Base-by-base conservation (phyloP, 2,888 invertebrate genomes). In the Lasioglossum pauxillum region DNA sequence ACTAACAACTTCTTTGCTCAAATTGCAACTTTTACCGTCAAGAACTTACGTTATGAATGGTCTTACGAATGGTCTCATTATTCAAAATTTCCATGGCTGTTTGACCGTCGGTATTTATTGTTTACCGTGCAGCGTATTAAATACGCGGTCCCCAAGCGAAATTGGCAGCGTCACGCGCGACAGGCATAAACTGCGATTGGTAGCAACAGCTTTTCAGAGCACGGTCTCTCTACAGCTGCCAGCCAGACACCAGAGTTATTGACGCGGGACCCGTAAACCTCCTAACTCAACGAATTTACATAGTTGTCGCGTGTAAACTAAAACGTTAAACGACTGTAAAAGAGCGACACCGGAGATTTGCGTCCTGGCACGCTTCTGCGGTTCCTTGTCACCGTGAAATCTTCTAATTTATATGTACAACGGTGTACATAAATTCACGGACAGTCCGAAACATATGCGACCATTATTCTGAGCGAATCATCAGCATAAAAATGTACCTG, bases 241-340 rank as follows among this genome's bases (percentile, higher is more conserved):
- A 86, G 69, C 78, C 82, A 76, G 73, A 74, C 23, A 67, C 49
- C 31, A 46, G 38, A 79, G 31, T 81, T 82, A 79, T 86, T 77
- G 74, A 76, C 75, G n/a, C 78, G 12, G 23, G 5, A 31, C 57
- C 72, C 46, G 44, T 85, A 85, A 79, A 75, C 64, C n/a, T 35
- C 60, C 31, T 69, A 74, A 75, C 77, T n/a, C n/a, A 73, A 76
- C 82, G 64, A 73, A 74, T 86, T 86, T 76, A 82, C 78, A 74
- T 76, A 80, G 85, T 73, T 14, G 73, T 35, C 31, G 75, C 31
- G 16, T 71, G 78, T 83, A 74, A 71, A 60, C 53, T 38, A 57
- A 78, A 80, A 38, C 53, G 71, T 75, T 84, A 78, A 84, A 60
- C 41, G 75, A 0, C 60, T 14, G 31, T 57, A 57, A 49, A 64